These are phyloP conservation scores for Manacus vitellinus DNA, from an alignment of 2,113 vertebrate species.

Conservation along the genomic window DNA sequence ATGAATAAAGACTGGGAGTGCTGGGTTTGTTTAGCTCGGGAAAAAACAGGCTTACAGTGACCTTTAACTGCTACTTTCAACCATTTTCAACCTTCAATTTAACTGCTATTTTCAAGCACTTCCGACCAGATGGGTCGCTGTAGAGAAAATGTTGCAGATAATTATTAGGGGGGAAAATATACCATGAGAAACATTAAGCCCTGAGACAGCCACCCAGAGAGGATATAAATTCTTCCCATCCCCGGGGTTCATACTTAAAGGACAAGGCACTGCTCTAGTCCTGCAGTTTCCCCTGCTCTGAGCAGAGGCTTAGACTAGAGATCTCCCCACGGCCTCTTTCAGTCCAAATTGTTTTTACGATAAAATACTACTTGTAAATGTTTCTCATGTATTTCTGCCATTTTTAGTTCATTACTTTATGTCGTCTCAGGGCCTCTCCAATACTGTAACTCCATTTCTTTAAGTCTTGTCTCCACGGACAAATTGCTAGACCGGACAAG, in stretches of 20 bases:
- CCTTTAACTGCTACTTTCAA: not conserved
- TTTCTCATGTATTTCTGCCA: not conserved
- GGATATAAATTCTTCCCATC: not conserved
- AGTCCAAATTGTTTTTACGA: not conserved
- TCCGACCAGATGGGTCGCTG: not conserved
- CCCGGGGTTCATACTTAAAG: not conserved
- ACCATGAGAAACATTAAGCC: not conserved
- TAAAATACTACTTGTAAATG: not conserved
- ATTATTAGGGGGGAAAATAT: not conserved
- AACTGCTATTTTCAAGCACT: not conserved
- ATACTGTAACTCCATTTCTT: not conserved
- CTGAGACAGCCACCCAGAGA: not conserved
- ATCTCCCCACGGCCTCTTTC: not conserved
- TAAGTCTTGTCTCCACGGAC: not conserved
- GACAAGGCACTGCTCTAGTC: not conserved
- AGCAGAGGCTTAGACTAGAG: not conserved
- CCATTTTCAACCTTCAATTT: not conserved
- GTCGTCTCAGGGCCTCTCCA: not conserved
- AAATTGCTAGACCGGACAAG: not conserved
- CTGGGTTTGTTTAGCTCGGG: not conserved
- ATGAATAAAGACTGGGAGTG: rapidly evolving
- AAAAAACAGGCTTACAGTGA: not conserved
- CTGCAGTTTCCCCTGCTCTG: not conserved
- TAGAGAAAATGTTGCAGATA: not conserved
- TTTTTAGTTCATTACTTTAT: not conserved